These are phyloP conservation scores for Chrysolina haemoptera DNA, from an alignment of 2,888 invertebrate genomes.

Conservation along the genomic window DNA sequence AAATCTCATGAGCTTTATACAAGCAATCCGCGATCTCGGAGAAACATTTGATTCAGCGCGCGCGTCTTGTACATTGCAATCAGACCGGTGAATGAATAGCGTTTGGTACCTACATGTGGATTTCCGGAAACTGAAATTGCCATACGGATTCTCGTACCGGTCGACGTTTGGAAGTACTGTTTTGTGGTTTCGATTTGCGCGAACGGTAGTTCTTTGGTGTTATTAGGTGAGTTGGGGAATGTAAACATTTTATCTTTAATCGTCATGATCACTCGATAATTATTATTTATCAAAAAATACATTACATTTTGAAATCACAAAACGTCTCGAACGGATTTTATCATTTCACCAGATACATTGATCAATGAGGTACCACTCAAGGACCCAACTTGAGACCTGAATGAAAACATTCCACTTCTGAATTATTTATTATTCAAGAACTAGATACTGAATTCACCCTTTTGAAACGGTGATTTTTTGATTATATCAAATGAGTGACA, in stretches of 20 bases:
- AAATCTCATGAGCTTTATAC: slow-evolving; percentile 52
- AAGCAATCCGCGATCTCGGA: slow-evolving; percentile 43
- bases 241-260: background rate
- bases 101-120: slow-evolving; percentile 49
- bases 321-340: too few relatives aligned
- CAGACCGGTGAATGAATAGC: slow-evolving; percentile 48
- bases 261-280: background rate
- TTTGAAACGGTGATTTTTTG: too few relatives aligned
- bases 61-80: slow-evolving; percentile 53
- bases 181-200: background rate
- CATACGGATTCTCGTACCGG: slow-evolving; percentile 41
- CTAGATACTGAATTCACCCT: too few relatives aligned
- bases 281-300: background rate
- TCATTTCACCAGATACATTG: too few relatives aligned
- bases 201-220: slow-evolving; percentile 16
- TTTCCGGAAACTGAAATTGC: slow-evolving; percentile 28
- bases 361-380: too few relatives aligned
- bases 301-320: too few relatives aligned
- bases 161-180: slow-evolving; percentile 21
- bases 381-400: too few relatives aligned
- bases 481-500: too few relatives aligned
- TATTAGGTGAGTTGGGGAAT: slow-evolving; percentile 11
- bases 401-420: too few relatives aligned
- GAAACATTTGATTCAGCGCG: slow-evolving; percentile 56
- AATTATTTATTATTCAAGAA: too few relatives aligned